Percentiles rank a stretch among this genome's conserved stretches.
phyloP scores from a whole-genome alignment of 2,888 invertebrate species.

The Plagodis pulveraria region DNA sequence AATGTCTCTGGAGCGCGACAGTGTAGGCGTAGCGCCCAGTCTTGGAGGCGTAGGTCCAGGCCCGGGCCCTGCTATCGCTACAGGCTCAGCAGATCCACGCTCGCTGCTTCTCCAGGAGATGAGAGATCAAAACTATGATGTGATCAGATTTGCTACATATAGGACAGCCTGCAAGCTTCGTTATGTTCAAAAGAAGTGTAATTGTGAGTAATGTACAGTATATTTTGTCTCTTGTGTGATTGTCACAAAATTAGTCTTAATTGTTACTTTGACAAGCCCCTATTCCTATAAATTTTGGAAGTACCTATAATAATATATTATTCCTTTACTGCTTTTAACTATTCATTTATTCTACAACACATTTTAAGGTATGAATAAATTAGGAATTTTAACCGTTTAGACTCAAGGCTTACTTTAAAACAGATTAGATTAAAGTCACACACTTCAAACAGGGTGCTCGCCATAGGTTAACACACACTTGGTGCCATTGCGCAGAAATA shows the following conservation, averaged over 20 bases:
- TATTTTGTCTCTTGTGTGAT: conserved; percentile 7
- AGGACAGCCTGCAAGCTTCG: conserved; percentile 98
- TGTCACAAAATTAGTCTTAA: no score
- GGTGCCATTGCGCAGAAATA: no score
- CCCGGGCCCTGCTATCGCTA: conserved; percentile 34
- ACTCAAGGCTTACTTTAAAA: no score
- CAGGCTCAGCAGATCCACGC: conserved; percentile 85
- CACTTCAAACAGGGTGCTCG: no score
- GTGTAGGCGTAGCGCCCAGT: conserved; percentile 60
- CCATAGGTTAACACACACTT: no score
- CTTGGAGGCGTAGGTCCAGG: conserved; percentile 47
- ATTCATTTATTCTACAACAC: no score
- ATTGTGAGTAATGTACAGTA: conserved; percentile 87
- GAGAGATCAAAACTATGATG: conserved; percentile 96
- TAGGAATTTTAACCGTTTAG: no score
- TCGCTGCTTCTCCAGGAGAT: conserved; percentile 93
- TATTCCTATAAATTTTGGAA: not conserved
- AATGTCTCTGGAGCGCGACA: conserved; percentile 77
- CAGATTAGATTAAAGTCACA: no score
- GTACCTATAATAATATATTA: no score
- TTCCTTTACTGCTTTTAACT: no score
- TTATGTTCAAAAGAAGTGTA: conserved; percentile 99
- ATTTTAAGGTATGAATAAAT: no score
- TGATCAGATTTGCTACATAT: conserved; percentile 98
- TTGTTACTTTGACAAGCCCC: no score